Base-by-base conservation (phyloP, 2,888 invertebrate species). In the Nipponacmea schrenckii region DNA sequence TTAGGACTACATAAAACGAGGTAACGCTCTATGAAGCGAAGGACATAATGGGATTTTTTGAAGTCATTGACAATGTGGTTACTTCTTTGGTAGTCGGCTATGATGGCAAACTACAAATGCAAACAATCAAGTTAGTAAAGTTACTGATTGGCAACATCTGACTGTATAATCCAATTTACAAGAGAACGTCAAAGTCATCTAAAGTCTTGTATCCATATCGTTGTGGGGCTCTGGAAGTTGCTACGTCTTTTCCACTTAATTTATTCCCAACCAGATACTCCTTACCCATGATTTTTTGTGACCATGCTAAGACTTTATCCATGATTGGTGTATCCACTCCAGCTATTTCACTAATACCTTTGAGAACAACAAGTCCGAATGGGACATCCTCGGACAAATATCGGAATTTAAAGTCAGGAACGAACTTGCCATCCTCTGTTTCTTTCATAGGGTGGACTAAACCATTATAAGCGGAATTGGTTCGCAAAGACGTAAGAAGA, bases 311-410 rank as follows among this genome's bases (percentile, higher is more conserved):
- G 15, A 83, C 77, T 44, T 73, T 69, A 71, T 84, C 83, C 39
- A 81, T 81, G 10, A 75, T 75, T 4, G 84, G 84, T 7, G 84
- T 83, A 26, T 70, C 68, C 0, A 83, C 80, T 1, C 80, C 81
- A 0, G 77, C 81, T 48, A 82, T 78, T 67, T 79, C 75, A 10
- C 82, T 81, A 26, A 83, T 78, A 0, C 84, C 84, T 62, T 82
- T 82, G 71, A 81, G 77, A 4, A 84, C 81, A 15, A 81, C 80
- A 15, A 83, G 68, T 17, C 84, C 84, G 68, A 75, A 83, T 1
- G 84, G 84, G 15, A 83, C 70, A 67, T 84, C 84, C 64, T 84
- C 84, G 5, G 78, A 64, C 31, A 75, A 74, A 74, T 84, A 84
- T n/a, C 84, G 75, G 72, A 82, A 80, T 15, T 45, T 71, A 67